Conservation (phyloP, 2,797 vertebrate genomes). For the Paratrypauchen microcephalus region DNA sequence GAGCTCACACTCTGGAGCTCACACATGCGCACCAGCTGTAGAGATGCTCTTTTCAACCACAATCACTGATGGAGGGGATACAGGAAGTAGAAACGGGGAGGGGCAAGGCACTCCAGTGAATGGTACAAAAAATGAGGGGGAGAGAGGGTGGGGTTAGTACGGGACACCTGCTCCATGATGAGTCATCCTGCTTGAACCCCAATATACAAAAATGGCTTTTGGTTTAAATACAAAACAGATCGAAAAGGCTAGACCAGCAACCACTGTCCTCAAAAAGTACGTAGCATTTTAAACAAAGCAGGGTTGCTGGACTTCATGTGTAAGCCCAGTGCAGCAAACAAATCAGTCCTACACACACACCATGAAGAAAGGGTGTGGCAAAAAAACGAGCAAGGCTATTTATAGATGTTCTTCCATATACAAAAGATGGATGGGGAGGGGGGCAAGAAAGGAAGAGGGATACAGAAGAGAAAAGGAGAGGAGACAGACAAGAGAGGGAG, state of each 20-base stretch:
- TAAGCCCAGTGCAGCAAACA: conserved; percentile 54
- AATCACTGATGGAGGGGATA: conserved; percentile 20
- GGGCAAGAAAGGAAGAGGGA: not conserved
- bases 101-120: conserved; percentile 10
- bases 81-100: conserved; percentile 28
- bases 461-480: not conserved
- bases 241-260: conserved; percentile 14
- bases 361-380: conserved; percentile 61
- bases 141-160: conserved; percentile 28
- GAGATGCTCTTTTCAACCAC: conserved; percentile 38
- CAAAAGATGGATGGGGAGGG: conserved; percentile 39
- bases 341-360: conserved; percentile 37
- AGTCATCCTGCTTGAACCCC: conserved; percentile 48
- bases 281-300: conserved; percentile 41
- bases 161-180: conserved; percentile 64
- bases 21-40: conserved; percentile 44
- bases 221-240: conserved; percentile 17
- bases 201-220: conserved; percentile 17
- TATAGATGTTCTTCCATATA: conserved; percentile 69
- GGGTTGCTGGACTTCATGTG: conserved; percentile 31
- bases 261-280: conserved; percentile 34
- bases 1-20: conserved; percentile 15
- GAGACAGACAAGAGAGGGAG: not conserved
- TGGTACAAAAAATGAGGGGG: conserved; percentile 9
- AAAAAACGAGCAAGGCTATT: conserved; percentile 65